Evolutionary conservation across 2,113 vertebrate species (phyloP).

Genomic region (Peromyscus maniculatus): DNA sequence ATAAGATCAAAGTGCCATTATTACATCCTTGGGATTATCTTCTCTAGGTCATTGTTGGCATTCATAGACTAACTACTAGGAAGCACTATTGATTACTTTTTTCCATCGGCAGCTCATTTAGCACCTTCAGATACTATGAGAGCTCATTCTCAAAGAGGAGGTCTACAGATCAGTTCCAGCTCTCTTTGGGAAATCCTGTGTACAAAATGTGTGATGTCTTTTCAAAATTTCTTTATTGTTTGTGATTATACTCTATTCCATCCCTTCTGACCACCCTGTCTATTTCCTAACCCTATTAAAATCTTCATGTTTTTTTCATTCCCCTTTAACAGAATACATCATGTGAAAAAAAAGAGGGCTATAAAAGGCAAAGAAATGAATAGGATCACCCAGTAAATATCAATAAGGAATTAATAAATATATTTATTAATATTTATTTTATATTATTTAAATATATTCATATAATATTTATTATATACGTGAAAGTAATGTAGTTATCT

Average conservation of each 20-base stretch:
- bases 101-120: background rate
- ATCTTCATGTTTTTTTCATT: background rate
- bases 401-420: background rate
- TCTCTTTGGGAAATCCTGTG: background rate
- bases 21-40: background rate
- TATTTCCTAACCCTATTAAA: background rate
- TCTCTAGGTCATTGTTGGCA: background rate
- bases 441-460: background rate
- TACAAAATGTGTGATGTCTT: background rate
- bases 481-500: background rate
- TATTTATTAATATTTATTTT: background rate
- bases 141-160: background rate
- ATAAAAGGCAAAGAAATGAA: background rate
- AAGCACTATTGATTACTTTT: background rate
- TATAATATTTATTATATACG: background rate
- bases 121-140: background rate
- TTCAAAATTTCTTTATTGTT: background rate
- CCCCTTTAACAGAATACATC: background rate
- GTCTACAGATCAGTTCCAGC: background rate
- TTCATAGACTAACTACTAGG: background rate
- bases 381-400: background rate
- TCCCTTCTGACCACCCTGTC: background rate
- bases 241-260: background rate
- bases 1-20: background rate
- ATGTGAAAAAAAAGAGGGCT: background rate